A percentile compares a stretch with the other conserved stretches of the same genome.
Evolutionary conservation across 2,797 vertebrate species (phyloP).

Genomic region (Sebastes melanostomus): DNA sequence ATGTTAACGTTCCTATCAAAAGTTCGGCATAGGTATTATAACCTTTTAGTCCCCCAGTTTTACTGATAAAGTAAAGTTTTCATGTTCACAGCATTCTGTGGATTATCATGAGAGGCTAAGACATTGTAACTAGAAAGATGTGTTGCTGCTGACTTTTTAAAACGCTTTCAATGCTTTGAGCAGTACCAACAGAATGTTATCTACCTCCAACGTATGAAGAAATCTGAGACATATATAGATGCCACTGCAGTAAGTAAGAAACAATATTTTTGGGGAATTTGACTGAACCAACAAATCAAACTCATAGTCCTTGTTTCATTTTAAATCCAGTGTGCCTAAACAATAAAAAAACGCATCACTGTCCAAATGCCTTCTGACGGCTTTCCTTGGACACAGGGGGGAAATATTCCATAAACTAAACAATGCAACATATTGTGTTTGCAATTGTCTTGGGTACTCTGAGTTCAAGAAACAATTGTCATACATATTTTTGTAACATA

Average conservation of each 20-base stretch:
- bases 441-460: conserved; percentile 9
- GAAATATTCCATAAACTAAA: conserved; percentile 38
- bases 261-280: neutral
- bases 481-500: conserved; percentile 32
- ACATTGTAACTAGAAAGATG: neutral
- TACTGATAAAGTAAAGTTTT: neutral
- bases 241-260: neutral
- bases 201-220: neutral
- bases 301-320: neutral
- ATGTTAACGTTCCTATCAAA: neutral
- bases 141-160: neutral
- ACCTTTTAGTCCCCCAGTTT: neutral
- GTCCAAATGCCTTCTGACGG: neutral
- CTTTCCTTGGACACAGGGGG: neutral
- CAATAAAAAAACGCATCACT: conserved; percentile 13
- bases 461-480: conserved; percentile 50
- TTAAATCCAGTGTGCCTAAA: conserved; percentile 7
- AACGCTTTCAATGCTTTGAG: neutral
- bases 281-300: neutral
- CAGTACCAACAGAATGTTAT: neutral
- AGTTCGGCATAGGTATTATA: neutral
- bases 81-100: neutral
- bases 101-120: conserved; percentile 5
- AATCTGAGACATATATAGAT: neutral
- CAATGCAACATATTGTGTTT: conserved; percentile 41